Percentiles rank a stretch among this genome's conserved stretches.
Evolutionary conservation across 2,888 invertebrate species (phyloP).

Genomic region (Lithosia quadra): DNA sequence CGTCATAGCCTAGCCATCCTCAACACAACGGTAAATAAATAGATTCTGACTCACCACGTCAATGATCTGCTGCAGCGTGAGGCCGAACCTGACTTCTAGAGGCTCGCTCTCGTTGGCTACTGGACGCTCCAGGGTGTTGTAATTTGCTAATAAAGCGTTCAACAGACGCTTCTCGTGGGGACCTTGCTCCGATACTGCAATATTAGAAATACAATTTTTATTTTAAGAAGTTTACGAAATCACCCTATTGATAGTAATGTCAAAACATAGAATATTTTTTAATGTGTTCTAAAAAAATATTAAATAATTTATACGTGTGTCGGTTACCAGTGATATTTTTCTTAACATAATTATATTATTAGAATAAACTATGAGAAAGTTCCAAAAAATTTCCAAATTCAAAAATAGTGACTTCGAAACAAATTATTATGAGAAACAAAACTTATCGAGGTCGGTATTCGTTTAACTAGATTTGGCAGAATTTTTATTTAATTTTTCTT

Average conservation of each 20-base stretch:
- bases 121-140: conserved; percentile 96
- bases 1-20: conserved; percentile 20
- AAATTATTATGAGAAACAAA: neutral
- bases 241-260: neutral
- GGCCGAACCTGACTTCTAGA: conserved; percentile 95
- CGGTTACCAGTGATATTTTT: neutral
- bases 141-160: conserved; percentile 92
- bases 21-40: conserved; percentile 34
- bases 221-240: neutral
- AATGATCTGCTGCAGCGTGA: conserved; percentile 97
- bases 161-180: conserved; percentile 95
- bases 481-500: no score
- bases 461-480: no score
- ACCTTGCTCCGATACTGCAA: conserved; percentile 94
- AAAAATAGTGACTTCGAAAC: neutral
- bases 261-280: neutral
- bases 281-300: neutral
- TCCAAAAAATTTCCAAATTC: neutral
- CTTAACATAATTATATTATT: no score
- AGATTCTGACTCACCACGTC: conserved; percentile 93
- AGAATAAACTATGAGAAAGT: no score
- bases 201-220: conserved; percentile 31
- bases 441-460: no score
- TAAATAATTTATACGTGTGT: neutral
- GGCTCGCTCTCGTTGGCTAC: conserved; percentile 97